Conservation (phyloP, 2,797 vertebrate genomes). For the Gambusia yucatana region DNA sequence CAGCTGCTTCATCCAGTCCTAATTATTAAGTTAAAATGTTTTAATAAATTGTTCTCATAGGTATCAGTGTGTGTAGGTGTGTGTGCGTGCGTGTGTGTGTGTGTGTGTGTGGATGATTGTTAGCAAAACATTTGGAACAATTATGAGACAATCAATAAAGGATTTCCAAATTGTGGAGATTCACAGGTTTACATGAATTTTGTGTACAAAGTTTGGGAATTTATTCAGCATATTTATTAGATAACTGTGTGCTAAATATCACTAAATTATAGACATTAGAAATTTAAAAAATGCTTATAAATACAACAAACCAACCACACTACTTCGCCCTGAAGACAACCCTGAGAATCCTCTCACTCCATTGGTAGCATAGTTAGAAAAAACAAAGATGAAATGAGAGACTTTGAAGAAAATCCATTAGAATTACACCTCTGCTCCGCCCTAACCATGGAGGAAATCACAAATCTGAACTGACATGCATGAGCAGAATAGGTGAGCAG, state of each 20-base stretch:
- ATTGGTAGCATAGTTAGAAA: neutral
- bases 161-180: neutral
- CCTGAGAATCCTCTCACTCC: neutral
- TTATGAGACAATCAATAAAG: neutral
- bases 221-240: neutral
- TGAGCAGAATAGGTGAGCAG: conserved; percentile 5
- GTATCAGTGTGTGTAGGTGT: neutral
- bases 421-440: neutral
- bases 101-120: neutral
- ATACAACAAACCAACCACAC: neutral
- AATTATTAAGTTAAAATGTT: neutral
- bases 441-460: neutral
- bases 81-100: neutral
- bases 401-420: neutral
- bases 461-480: neutral
- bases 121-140: neutral
- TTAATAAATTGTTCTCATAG: neutral
- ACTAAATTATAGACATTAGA: neutral
- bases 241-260: neutral
- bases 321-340: neutral
- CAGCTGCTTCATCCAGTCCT: neutral
- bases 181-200: neutral
- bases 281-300: neutral
- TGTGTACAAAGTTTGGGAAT: neutral
- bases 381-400: neutral